Conservation (phyloP, 2,888 invertebrate genomes). For the Cloeon dipterum region DNA sequence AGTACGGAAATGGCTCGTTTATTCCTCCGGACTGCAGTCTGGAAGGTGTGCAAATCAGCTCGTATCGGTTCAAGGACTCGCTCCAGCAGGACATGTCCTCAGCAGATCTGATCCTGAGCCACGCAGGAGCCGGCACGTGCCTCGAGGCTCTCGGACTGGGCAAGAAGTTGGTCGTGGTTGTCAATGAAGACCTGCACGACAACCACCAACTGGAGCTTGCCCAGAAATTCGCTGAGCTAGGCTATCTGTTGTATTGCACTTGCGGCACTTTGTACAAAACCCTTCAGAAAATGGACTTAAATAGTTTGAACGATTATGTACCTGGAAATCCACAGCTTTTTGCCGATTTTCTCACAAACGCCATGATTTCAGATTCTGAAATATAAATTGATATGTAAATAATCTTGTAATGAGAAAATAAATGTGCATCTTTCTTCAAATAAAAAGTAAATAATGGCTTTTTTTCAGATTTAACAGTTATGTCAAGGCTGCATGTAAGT, state of each 20-base stretch:
- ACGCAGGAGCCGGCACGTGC: conserved; percentile 89
- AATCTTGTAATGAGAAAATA: conserved; percentile 18
- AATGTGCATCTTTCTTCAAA: too few relatives aligned
- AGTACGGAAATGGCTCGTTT: conserved; percentile 48
- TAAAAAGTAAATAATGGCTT: too few relatives aligned
- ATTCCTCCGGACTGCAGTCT: conserved; percentile 18
- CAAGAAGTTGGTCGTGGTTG: conserved; percentile 70
- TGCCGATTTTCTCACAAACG: conserved; percentile 34
- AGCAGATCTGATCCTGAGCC: conserved; percentile 74
- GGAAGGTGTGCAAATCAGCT: conserved; percentile 23
- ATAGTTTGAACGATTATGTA: conserved; percentile 31
- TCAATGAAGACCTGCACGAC: conserved; percentile 80
- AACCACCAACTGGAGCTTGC: conserved; percentile 91
- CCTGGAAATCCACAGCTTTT: conserved; percentile 32
- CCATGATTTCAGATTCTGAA: too few relatives aligned
- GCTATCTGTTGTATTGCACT: conserved; percentile 53
- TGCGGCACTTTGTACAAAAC: conserved; percentile 34
- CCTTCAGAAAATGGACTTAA: conserved; percentile 32
- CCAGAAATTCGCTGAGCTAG: conserved; percentile 46
- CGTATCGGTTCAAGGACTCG: conserved; percentile 45
- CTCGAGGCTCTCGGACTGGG: conserved; percentile 58
- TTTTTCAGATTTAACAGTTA: too few relatives aligned
- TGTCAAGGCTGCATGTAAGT: too few relatives aligned
- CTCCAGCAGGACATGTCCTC: conserved; percentile 44
- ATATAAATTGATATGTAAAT: too few relatives aligned